These are phyloP conservation scores for Halocaridina rubra DNA, from an alignment of 2,888 invertebrate species.

Conservation along the genomic window DNA sequence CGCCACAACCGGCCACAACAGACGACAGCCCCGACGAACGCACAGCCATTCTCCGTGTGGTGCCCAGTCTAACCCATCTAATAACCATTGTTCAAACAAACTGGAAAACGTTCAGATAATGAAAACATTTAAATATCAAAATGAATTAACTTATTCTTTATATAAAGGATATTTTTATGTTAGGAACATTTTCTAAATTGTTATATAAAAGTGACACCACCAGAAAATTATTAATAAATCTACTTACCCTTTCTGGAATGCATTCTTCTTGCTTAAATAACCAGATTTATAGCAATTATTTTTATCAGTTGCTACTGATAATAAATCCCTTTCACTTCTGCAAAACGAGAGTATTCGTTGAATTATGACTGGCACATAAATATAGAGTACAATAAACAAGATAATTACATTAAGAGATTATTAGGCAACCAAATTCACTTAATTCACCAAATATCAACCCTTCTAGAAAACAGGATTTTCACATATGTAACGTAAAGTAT, in stretches of 20 bases:
- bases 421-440: neutral
- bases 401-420: neutral
- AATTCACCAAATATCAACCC: neutral
- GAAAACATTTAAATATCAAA: neutral
- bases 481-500: neutral
- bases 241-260: slow-evolving; percentile 63
- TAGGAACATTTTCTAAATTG: no score
- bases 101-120: slow-evolving; percentile 14
- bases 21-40: slow-evolving; percentile 49
- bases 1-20: slow-evolving; percentile 54
- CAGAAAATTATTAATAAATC: neutral
- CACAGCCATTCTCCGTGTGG: slow-evolving; percentile 63
- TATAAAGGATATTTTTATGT: no score
- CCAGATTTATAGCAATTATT: slow-evolving; percentile 62
- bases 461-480: neutral
- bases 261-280: slow-evolving; percentile 62
- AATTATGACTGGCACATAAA: no score
- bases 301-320: slow-evolving; percentile 52
- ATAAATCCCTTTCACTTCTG: slow-evolving; percentile 48
- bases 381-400: neutral
- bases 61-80: slow-evolving; percentile 58
- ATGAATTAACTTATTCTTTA: no score
- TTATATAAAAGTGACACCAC: no score
- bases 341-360: no score
- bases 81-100: slow-evolving; percentile 62